A percentile compares a stretch with the other conserved stretches of the same genome.
Conservation (phyloP, 2,113 vertebrate genomes). For the Serilophus lunatus region DNA sequence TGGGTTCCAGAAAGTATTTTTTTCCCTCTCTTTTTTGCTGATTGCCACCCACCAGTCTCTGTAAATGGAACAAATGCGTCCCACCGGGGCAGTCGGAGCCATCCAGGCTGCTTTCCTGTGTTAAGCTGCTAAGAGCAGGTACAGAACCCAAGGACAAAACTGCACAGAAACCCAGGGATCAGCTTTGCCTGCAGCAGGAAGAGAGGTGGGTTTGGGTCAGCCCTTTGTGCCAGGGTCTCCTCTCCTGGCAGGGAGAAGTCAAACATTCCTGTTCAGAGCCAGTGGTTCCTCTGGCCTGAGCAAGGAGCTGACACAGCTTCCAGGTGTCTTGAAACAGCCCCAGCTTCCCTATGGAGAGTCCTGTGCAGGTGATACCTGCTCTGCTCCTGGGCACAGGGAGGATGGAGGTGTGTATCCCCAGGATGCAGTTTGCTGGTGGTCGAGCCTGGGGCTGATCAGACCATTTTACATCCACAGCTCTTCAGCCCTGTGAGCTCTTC, state of each 20-base stretch:
- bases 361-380: background rate
- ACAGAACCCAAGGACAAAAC: background rate
- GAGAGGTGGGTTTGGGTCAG: background rate
- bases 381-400: rapidly evolving
- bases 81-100: background rate
- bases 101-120: background rate
- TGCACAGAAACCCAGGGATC: background rate
- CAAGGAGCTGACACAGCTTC: background rate
- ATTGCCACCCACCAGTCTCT: constrained; percentile 59
- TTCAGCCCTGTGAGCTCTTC: background rate
- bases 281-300: rapidly evolving
- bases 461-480: background rate
- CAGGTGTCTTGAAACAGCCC: background rate
- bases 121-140: background rate
- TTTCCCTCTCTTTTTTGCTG: constrained; percentile 42
- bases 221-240: background rate
- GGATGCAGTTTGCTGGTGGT: background rate
- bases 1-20: constrained; percentile 4
- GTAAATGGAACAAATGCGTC: constrained; percentile 27
- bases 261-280: background rate
- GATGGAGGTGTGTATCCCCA: background rate
- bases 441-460: background rate
- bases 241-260: background rate
- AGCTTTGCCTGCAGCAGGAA: background rate
- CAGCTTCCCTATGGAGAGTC: background rate